Base-by-base conservation (phyloP, 2,113 vertebrate genomes). In the Antechinus stuartii region DNA sequence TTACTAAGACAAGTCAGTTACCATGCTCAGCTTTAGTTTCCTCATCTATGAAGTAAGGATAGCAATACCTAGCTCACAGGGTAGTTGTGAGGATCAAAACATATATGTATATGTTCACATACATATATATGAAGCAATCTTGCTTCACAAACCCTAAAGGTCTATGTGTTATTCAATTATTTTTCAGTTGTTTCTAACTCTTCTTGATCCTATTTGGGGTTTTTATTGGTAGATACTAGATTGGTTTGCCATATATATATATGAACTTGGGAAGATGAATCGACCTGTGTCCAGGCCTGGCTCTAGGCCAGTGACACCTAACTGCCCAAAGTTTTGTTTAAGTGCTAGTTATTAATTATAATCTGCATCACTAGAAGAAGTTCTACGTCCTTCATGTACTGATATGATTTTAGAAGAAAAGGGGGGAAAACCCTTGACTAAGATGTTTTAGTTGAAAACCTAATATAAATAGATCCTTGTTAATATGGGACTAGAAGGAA, bases 381-480 rank as follows among this genome's bases (percentile, higher is more conserved):
- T 92, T 46, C 0, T 16, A 89, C 25, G 46, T 0, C 14, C 68
- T 35, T 90, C 91, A 49, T 89, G 46, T 89, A 89, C 68, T 50
- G 10, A 8, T 61, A 53, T 52, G 53, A 16, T 46, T 97, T 94
- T 96, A 92, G 94, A 92, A 94, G 54, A 23, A n/a, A 27, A 90
- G 56, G 92, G 35, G 92, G 93, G 94, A 91, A 25, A 1, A 55
- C 92, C 47, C 89, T 53, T n/a, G 47, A 91, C 26, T 19, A 89
- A 92, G 53, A 57, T 50, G 4, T n/a, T 89, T 91, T 92, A 93
- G 53, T 54, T 26, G 26, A 54, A 95, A 93, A 46, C 54, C 91
- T 91, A 95, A 49, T 91, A 46, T 91, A 42, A 89, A n/a, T 92
- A 76, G n/a, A 22, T 76, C 14, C 35, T 76, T 35, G n/a, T 6